Evolutionary conservation across 2,113 vertebrate genomes (phyloP).

Genomic region (Erythrocercus mccallii): DNA sequence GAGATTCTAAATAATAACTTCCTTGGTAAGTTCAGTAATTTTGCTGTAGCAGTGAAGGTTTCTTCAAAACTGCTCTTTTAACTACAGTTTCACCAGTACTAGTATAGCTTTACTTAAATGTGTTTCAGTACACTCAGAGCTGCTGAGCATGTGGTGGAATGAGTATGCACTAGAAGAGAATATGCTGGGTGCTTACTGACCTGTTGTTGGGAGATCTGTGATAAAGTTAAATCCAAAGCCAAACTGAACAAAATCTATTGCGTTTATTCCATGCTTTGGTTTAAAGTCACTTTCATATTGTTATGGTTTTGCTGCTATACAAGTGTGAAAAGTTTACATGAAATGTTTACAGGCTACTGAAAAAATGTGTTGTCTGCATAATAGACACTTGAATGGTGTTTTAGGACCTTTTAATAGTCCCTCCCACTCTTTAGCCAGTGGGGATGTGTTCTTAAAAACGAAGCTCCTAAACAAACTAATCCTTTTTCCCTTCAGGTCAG

Average conservation of each 20-base stretch:
- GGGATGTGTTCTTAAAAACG: background rate
- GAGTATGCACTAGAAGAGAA: background rate
- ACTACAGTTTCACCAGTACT: background rate
- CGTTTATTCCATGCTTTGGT: accelerated
- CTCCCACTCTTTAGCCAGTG: background rate
- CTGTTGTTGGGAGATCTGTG: background rate
- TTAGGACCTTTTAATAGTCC: background rate
- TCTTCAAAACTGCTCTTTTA: background rate
- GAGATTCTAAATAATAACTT: background rate
- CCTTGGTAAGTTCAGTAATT: background rate
- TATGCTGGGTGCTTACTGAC: background rate
- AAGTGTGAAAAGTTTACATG: background rate
- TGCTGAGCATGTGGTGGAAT: background rate
- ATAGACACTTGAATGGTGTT: background rate
- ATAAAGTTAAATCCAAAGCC: background rate
- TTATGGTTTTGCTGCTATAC: background rate
- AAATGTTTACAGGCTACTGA: background rate
- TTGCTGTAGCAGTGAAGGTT: background rate
- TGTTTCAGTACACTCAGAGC: background rate
- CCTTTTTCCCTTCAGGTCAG: background rate
- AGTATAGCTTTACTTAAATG: background rate
- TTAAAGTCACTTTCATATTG: background rate
- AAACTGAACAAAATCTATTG: background rate
- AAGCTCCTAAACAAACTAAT: background rate
- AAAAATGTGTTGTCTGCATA: background rate